A percentile compares a stretch with the other conserved stretches of the same genome.
These are phyloP conservation scores for Perizoma flavofasciatum DNA, from an alignment of 2,888 invertebrate species.

Conservation along the genomic window DNA sequence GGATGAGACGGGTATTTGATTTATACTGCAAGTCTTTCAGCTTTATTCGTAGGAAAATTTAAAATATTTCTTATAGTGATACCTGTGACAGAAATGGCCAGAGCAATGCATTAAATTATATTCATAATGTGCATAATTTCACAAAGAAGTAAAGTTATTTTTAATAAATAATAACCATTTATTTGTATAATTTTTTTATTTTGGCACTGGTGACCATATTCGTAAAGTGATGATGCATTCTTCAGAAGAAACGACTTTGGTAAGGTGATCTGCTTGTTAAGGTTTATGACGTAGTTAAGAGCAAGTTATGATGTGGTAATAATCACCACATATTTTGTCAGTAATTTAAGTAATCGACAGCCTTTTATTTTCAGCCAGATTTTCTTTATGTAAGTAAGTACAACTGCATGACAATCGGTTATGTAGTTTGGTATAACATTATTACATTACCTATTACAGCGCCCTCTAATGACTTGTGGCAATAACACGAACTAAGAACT, in stretches of 20 bases:
- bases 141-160: constrained; percentile 11
- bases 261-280: constrained; percentile 9
- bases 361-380: too few relatives aligned
- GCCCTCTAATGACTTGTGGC: too few relatives aligned
- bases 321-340: not conserved
- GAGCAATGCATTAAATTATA: constrained; percentile 14
- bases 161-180: constrained; percentile 11
- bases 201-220: constrained; percentile 16
- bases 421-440: too few relatives aligned
- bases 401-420: too few relatives aligned
- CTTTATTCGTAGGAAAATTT: too few relatives aligned
- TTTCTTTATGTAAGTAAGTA: too few relatives aligned
- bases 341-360: not conserved
- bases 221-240: constrained; percentile 28
- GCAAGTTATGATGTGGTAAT: constrained; percentile 12
- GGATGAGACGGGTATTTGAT: too few relatives aligned
- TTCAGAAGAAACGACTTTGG: constrained; percentile 9
- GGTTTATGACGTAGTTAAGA: constrained; percentile 21
- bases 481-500: too few relatives aligned
- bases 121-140: constrained; percentile 20
- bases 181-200: too few relatives aligned
- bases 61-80: not conserved
- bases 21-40: too few relatives aligned
- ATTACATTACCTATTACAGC: too few relatives aligned
- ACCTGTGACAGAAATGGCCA: constrained; percentile 3